Base-by-base conservation (phyloP, 2,888 invertebrate genomes). In the Folsomia manolachei region DNA sequence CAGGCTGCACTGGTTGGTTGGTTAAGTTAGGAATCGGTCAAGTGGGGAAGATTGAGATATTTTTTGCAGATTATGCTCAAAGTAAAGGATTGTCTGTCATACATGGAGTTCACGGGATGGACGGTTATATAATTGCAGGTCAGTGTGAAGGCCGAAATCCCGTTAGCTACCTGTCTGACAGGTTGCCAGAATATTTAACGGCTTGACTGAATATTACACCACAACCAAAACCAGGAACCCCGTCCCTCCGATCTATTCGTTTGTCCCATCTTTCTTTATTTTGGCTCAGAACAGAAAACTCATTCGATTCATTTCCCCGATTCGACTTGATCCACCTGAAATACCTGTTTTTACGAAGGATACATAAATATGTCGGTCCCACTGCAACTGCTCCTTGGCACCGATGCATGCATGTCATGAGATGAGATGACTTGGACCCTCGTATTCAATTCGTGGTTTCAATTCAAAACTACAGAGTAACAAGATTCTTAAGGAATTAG, bases 101-200 rank as follows among this genome's bases (percentile, higher is more conserved):
- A 73, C 65, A 71, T 72, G 76, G 70, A 78, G 80, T 80, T 79
- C 80, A 80, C 73, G 79, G 78, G 78, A 79, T 79, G 78, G 76
- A 78, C 77, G 78, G 78, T 79, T 78, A 78, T 78, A 78, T 79
- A 79, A 79, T 80, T 79, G 79, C 80, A 79, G 79, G 80, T 80
- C 80, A 80, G 79, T 80, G 78, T 80, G 80, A 80, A 80, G 80
- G 80, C 80, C 80, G 80, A 74, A 76, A 78, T 76, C 78, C 80
- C 80, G 80, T 80, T 80, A 80, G 68, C 72, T 77, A 79, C 78
- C 77, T 78, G 80, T 78, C 78, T 78, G 78, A 78, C 79, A 72
- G 75, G 72, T 72, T 75, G 72, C 72, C 75, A 75, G 65, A 74
- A 69, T 70, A 74, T 74, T 74, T 74, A 74, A 74, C 74, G 74